These are phyloP conservation scores for Melanotaenia duboulayi DNA, from an alignment of 2,113 vertebrate species.

Conservation along the genomic window DNA sequence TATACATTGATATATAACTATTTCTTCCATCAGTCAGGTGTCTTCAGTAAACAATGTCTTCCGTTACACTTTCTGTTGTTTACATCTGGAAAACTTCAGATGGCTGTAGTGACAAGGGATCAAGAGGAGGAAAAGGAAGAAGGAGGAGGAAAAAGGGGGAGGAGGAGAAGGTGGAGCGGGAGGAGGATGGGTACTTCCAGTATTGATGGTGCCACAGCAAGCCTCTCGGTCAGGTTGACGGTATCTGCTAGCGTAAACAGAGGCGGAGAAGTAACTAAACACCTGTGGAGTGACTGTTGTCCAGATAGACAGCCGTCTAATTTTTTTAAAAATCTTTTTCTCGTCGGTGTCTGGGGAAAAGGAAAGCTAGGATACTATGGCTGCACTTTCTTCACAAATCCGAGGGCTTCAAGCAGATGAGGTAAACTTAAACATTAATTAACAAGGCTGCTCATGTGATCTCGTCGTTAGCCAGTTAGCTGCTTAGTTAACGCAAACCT, in stretches of 20 bases:
- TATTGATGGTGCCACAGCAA: conserved; percentile 51
- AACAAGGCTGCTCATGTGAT: conserved; percentile 25
- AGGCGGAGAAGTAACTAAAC: conserved; percentile 10
- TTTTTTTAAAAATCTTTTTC: neutral
- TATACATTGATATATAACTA: no score
- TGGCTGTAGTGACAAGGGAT: neutral
- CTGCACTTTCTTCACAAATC: conserved; percentile 71
- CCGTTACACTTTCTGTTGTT: neutral
- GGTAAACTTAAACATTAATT: conserved; percentile 65
- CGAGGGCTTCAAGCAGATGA: conserved; percentile 80
- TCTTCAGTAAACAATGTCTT: neutral
- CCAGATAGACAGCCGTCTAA: neutral
- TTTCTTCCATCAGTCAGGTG: no score
- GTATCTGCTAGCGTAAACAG: conserved; percentile 21
- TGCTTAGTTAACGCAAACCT: conserved; percentile 35
- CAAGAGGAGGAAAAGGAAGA: conserved; percentile 13
- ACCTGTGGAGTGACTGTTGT: neutral
- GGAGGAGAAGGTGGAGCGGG: conserved; percentile 6
- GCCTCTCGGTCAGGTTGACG: conserved; percentile 33
- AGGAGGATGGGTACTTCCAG: conserved; percentile 43
- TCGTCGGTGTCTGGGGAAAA: conserved; percentile 20
- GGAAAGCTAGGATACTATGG: conserved; percentile 71
- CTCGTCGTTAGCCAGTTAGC: conserved; percentile 43
- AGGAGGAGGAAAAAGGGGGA: conserved; percentile 17
- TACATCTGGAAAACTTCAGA: neutral